Base-by-base conservation (phyloP, 2,888 invertebrate species). In the Nyleta sp. region DNA sequence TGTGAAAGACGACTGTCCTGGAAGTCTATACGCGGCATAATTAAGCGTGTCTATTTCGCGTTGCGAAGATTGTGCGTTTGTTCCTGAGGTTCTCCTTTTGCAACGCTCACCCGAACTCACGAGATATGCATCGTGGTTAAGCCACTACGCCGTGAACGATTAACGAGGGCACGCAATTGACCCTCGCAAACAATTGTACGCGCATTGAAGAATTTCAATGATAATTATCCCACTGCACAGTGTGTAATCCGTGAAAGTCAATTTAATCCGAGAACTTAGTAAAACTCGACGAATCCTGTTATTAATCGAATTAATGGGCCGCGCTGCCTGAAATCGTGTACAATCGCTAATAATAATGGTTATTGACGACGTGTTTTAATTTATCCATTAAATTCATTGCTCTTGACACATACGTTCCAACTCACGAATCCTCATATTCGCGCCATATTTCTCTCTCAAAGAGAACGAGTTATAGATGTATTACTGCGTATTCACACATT, bases 101-200 rank as follows among this genome's bases (percentile, higher is more conserved):
- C 79, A 82, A 82, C 80, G 83, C 80, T 83, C 77, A 80, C 81
- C 78, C 82, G 81, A 78, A 78, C 81, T 76, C 74, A n/a, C 74
- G 78, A 85, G 87, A 87, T 86, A 86, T 79, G 76, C 74, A 87
- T 87, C 87, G 79, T 52, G 80, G 76, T 80, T 82, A 78, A 84
- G 82, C 80, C 84, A 84, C 80, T 75, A 67, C 70, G 46, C 80
- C 80, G 81, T 83, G 84, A 86, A 85, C 85, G 84, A 87, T 87
- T 85, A 87, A 87, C 86, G 84, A 82, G 84, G 81, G 80, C 84
- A 80, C 75, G 80, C 82, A 84, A 82, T 84, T 84, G 74, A 78
- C 81, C 80, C 80, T 80, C 40, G 22, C 75, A 74, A 78, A 82
- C 80, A 81, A 78, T 78, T 42, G 50, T 38, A 73, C 59, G 53